These are phyloP conservation scores for Bubalus kerabau DNA, from an alignment of 2,113 vertebrate species.

Conservation along the genomic window DNA sequence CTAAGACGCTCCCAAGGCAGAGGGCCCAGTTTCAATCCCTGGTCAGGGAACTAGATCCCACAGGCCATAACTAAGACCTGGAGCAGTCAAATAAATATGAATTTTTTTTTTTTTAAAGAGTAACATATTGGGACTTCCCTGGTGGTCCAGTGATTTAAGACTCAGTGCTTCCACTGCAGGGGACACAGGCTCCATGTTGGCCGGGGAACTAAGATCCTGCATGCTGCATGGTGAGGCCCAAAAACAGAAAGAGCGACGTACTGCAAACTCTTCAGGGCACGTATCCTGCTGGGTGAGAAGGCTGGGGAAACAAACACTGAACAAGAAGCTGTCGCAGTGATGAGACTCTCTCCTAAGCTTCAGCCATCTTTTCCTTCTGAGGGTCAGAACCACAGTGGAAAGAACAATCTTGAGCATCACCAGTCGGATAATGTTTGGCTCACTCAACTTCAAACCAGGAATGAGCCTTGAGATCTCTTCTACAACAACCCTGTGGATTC, in stretches of 20 bases:
- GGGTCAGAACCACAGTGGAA: not conserved
- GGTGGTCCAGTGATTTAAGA: not conserved
- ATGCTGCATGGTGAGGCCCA: not conserved
- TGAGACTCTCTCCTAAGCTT: not conserved
- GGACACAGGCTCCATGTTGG: not conserved
- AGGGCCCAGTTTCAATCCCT: not conserved
- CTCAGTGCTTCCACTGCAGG: not conserved
- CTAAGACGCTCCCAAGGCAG: not conserved
- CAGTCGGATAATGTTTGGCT: not conserved
- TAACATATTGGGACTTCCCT: not conserved
- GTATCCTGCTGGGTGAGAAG: not conserved
- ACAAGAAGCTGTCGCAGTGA: not conserved
- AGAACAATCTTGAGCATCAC: not conserved
- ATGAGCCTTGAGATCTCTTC: not conserved
- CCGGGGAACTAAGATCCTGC: not conserved
- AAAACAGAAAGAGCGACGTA: not conserved
- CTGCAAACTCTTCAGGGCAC: not conserved
- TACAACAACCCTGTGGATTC: not conserved
- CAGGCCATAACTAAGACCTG: not conserved
- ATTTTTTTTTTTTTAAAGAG: not conserved
- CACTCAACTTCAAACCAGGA: not conserved
- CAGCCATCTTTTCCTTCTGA: not conserved
- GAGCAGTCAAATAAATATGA: not conserved
- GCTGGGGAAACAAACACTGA: not conserved
- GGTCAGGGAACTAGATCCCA: not conserved